A percentile compares a stretch with the other conserved stretches of the same genome.
phyloP scores from a whole-genome alignment of 2,888 invertebrate genomes.

The Trachelus troglodyta region DNA sequence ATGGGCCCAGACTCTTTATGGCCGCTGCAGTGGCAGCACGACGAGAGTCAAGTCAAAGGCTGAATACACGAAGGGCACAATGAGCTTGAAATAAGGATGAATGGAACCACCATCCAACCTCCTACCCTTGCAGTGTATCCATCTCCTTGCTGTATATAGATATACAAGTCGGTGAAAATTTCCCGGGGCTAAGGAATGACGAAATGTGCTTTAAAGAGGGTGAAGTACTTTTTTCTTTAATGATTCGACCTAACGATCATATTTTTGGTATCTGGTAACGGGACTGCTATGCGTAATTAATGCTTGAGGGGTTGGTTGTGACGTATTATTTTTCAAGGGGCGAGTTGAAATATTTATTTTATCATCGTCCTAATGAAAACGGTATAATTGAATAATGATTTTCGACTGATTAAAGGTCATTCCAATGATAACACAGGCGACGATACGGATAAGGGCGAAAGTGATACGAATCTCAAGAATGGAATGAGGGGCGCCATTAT shows the following conservation, averaged over 20 bases:
- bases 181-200: slow-evolving; percentile 44
- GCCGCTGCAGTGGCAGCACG: slow-evolving; percentile 42
- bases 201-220: slow-evolving; percentile 43
- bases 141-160: background rate
- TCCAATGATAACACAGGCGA: background rate
- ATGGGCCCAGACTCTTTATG: slow-evolving; percentile 7
- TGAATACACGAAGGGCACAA: slow-evolving; percentile 58
- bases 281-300: background rate
- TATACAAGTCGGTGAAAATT: slow-evolving; percentile 11
- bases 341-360: too few species aligned
- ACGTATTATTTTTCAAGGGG: background rate
- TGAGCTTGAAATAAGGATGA: slow-evolving; percentile 65
- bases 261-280: background rate
- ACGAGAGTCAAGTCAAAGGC: slow-evolving; percentile 56
- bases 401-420: background rate
- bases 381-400: background rate
- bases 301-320: background rate
- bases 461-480: slow-evolving; percentile 38
- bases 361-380: background rate
- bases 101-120: slow-evolving; percentile 55
- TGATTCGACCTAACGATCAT: slow-evolving; percentile 47
- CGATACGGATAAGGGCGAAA: slow-evolving; percentile 21
- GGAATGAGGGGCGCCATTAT: slow-evolving; percentile 38
- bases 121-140: slow-evolving; percentile 4
- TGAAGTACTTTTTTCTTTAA: slow-evolving; percentile 44